Evolutionary conservation across 2,797 vertebrate species (phyloP), one percentile per base, ranked within the genome.

Genomic region (Cercopithecus hamlyni): DNA sequence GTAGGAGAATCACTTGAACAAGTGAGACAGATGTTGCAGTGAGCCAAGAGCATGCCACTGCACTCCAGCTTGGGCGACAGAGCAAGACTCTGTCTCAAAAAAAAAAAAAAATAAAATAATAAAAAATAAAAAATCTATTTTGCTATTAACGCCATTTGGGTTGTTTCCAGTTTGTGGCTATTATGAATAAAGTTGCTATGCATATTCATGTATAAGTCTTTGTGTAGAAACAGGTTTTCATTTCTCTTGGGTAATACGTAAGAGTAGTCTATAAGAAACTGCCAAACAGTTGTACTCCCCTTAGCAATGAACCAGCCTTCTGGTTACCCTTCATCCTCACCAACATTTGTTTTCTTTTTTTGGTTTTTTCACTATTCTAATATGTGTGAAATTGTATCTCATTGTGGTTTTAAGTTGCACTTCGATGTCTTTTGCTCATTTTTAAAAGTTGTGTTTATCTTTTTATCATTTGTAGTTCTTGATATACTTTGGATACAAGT

Each of bases 301-400:
- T 27, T 20, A 13, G n/a, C 48, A 27, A 1, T 5, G 24, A 43
- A 33, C 1, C 1, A 55, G 4, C 0, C 2, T 0, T 24, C 12
- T 0, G 15, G 36, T 3, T 24, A 8, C 2, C 20, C 20, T 8
- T 30, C 72, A 15, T 12, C 0, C 4, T 30, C 55, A 22, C 20
- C 88, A 15, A 10, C 33, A 33, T 13, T 14, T 30, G 11, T 4
- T 45, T 3, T 26, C 15, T 87, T 57, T 22, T 3, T 26, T 41
- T 41, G 4, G 5, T 26, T 41, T 7, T 24, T 43, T 10, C 7
- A 22, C 64, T 83, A 2, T n/a, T 88, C 70, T 43, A 58, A 45
- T 73, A 15, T 75, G 48, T 10, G 3, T 73, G 67, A 88, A 90
- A 80, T 20, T n/a, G 2, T 61, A 43, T 73, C 48, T 82, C 79